phyloP scores from a whole-genome alignment of 2,113 vertebrate species.

The Dunckerocampus dactyliophorus region DNA sequence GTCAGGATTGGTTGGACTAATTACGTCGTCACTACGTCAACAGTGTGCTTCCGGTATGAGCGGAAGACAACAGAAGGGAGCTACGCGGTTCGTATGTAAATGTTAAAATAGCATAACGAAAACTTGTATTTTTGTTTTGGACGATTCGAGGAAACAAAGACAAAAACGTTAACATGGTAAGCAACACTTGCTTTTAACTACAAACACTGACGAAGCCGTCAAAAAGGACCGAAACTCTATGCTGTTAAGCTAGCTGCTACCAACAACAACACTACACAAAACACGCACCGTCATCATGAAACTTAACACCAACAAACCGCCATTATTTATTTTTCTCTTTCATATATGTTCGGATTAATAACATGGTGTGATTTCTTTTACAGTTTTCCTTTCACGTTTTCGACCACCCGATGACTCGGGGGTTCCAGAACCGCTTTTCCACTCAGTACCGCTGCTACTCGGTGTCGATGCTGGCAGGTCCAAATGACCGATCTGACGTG shows the following conservation, averaged over 20 bases:
- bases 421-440: slow-evolving; percentile 96
- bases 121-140: neutral
- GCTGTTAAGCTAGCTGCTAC: slow-evolving; percentile 23
- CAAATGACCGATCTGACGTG: slow-evolving; percentile 97
- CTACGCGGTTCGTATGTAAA: neutral
- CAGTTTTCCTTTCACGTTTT: slow-evolving; percentile 98
- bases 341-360: neutral
- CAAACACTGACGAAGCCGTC: neutral
- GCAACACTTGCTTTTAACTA: slow-evolving; percentile 1
- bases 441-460: slow-evolving; percentile 98
- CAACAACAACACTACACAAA: slow-evolving; percentile 41
- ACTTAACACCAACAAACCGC: neutral
- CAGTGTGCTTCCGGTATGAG: slow-evolving; percentile 46
- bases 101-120: neutral
- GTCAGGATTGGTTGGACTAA: neutral
- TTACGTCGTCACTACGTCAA: neutral
- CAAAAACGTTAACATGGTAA: slow-evolving; percentile 50
- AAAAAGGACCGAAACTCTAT: neutral
- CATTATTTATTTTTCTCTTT: neutral
- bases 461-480: slow-evolving; percentile 95
- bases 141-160: neutral
- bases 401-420: slow-evolving; percentile 89
- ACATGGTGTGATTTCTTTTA: neutral
- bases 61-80: slow-evolving; percentile 43
- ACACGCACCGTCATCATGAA: slow-evolving; percentile 56